Evolutionary conservation across 2,797 vertebrate genomes (phyloP).

Genomic region (Micromesistius poutassou): DNA sequence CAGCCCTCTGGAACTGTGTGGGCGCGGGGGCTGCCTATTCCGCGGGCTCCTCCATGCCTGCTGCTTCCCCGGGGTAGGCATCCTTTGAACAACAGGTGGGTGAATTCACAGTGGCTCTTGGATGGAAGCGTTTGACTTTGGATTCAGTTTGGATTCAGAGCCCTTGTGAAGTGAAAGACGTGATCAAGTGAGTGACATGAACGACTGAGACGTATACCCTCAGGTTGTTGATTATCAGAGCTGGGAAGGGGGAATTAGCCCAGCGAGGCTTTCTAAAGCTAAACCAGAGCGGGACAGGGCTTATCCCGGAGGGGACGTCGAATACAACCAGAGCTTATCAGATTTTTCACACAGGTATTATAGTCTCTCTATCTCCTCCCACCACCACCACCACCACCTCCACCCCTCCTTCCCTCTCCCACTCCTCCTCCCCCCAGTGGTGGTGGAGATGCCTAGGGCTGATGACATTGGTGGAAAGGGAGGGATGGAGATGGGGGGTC

Average conservation of each 20-base stretch:
- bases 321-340: neutral
- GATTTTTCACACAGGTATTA: neutral
- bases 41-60: no score
- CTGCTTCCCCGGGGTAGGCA: no score
- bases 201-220: no score
- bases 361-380: neutral
- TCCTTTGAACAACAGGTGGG: neutral
- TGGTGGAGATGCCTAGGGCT: neutral
- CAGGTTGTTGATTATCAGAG: neutral
- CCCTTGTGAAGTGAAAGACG: no score
- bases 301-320: neutral
- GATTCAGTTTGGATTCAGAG: no score
- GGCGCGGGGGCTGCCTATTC: no score
- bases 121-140: no score
- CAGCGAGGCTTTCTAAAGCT: neutral
- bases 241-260: neutral
- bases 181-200: neutral
- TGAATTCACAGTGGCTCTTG: no score
- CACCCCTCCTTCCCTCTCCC: no score
- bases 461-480: no score
- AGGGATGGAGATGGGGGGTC: neutral
- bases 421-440: neutral
- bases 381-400: no score
- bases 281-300: neutral
- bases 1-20: neutral